These are phyloP conservation scores for Taxidea taxus DNA, from an alignment of 2,113 vertebrate species.

Conservation along the genomic window DNA sequence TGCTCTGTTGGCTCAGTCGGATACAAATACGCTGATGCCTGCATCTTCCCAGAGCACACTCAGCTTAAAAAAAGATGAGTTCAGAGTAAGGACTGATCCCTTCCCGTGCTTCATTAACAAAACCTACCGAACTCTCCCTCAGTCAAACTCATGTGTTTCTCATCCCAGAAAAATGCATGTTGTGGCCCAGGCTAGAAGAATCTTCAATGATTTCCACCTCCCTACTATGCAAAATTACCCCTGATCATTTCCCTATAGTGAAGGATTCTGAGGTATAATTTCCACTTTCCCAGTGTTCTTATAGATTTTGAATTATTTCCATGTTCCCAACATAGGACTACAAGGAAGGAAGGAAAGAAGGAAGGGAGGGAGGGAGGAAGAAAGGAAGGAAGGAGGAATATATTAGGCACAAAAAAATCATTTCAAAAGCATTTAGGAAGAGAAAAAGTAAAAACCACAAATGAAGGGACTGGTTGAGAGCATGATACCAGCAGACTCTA, in stretches of 20 bases:
- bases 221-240: neutral
- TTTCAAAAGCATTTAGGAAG: neutral
- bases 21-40: constrained; percentile 42
- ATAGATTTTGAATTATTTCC: constrained; percentile 74
- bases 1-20: neutral
- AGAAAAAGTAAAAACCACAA: neutral
- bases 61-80: constrained; percentile 52
- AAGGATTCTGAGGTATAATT: constrained; percentile 66
- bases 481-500: constrained; percentile 56
- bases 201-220: constrained; percentile 3
- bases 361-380: neutral
- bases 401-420: neutral
- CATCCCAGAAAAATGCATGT: constrained; percentile 31
- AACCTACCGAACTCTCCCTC: neutral
- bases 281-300: constrained; percentile 65
- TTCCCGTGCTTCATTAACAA: constrained; percentile 52
- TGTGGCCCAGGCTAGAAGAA: neutral
- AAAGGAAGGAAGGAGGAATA: neutral
- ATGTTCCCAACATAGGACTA: constrained; percentile 62
- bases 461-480: constrained; percentile 10
- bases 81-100: constrained; percentile 1
- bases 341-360: neutral
- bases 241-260: constrained; percentile 4
- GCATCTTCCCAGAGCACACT: constrained; percentile 41
- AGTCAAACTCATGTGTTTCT: constrained; percentile 15